phyloP scores from a whole-genome alignment of 1,140 invertebrate genomes.

The Lysiphlebus fabarum region DNA sequence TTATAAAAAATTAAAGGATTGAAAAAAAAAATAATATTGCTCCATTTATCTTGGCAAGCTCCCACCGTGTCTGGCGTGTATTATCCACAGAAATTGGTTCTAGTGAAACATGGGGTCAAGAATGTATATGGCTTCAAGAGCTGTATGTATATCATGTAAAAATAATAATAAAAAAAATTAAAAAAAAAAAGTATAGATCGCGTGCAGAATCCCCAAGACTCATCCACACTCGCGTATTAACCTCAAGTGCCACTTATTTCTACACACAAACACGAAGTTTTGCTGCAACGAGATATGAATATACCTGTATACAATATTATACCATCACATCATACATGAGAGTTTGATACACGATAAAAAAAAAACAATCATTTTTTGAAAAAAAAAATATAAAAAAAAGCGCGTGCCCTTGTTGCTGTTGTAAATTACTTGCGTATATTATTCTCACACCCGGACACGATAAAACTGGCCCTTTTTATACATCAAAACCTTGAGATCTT shows the following conservation, averaged over 20 bases:
- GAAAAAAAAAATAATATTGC: slow-evolving; percentile 4
- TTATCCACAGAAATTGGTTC: slow-evolving; percentile 43
- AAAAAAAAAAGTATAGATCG: slow-evolving; percentile 33
- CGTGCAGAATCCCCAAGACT: slow-evolving; percentile 38
- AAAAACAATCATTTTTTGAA: neutral
- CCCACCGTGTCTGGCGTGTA: slow-evolving; percentile 19
- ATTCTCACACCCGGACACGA: slow-evolving; percentile 15
- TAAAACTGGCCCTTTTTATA: neutral
- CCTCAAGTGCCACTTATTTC: slow-evolving; percentile 44
- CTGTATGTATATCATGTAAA: neutral
- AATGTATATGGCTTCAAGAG: slow-evolving; percentile 26
- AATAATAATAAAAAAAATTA: neutral
- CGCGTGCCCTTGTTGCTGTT: slow-evolving; percentile 20
- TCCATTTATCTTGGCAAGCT: slow-evolving; percentile 18
- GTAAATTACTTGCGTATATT: slow-evolving; percentile 17
- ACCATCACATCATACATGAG: neutral
- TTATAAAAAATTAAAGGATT: no score
- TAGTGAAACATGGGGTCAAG: slow-evolving; percentile 39
- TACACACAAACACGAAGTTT: slow-evolving; percentile 25
- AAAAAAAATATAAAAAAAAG: slow-evolving; percentile 7
- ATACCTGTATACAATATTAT: neutral
- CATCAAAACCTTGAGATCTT: neutral
- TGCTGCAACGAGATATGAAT: neutral
- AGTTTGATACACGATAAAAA: neutral
- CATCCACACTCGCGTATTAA: slow-evolving; percentile 45